Percentiles rank a stretch among this genome's conserved stretches.
These are phyloP conservation scores for Zaprionus vittiger DNA, from an alignment of 1,140 invertebrate species.

Conservation along the genomic window DNA sequence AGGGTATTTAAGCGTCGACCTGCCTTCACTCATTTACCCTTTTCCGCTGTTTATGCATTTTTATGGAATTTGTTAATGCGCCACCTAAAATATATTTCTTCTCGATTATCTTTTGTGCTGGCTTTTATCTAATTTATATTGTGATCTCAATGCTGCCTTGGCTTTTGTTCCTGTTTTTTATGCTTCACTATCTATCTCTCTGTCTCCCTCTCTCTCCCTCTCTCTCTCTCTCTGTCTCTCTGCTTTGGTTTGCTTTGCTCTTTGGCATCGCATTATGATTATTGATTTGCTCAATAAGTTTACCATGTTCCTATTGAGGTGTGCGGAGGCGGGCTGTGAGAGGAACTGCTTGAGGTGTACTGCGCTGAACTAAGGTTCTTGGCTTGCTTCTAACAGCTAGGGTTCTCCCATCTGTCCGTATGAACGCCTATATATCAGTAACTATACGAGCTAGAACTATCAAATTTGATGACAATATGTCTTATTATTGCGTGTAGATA, in stretches of 20 bases:
- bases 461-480: background rate
- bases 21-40: background rate
- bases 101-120: conserved; percentile 42
- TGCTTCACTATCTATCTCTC: background rate
- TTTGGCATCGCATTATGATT: conserved; percentile 35
- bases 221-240: conserved; percentile 7
- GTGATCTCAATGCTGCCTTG: conserved; percentile 34
- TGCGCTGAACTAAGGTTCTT: background rate
- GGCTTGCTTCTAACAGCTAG: background rate
- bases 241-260: background rate
- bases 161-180: conserved; percentile 21
- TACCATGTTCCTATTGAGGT: conserved; percentile 12
- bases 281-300: conserved; percentile 39
- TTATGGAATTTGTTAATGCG: conserved; percentile 33
- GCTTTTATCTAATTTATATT: conserved; percentile 43
- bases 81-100: conserved; percentile 31
- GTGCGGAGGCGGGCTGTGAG: background rate
- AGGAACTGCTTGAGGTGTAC: background rate
- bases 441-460: background rate
- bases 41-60: conserved; percentile 29
- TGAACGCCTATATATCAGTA: background rate
- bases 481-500: background rate
- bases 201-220: background rate
- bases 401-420: background rate
- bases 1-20: conserved; percentile 13